Evolutionary conservation across 2,113 vertebrate species (phyloP).

Genomic region (Sclerurus mexicanus): DNA sequence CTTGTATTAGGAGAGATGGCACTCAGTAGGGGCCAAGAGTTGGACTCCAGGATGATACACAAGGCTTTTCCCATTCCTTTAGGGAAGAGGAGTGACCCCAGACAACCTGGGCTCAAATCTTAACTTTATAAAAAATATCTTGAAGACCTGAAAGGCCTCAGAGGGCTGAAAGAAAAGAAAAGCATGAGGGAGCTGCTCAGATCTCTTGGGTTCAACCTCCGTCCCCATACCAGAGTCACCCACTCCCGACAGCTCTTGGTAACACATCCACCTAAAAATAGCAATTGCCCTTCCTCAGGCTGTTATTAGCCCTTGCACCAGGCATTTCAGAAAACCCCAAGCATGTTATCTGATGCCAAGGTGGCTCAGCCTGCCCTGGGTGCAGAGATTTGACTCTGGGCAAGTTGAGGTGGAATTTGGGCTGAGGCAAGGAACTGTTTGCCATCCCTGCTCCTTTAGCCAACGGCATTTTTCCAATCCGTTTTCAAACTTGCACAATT

Average conservation of each 20-base stretch:
- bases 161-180: background rate
- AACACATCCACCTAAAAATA: background rate
- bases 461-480: background rate
- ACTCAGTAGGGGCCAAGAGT: background rate
- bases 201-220: background rate
- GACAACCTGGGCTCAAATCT: background rate
- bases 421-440: background rate
- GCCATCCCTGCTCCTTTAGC: background rate
- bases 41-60: background rate
- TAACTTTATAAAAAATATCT: background rate
- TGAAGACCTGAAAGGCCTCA: background rate
- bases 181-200: fast-evolving
- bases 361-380: background rate
- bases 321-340: background rate
- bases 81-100: background rate
- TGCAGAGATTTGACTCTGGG: background rate
- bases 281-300: background rate
- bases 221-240: background rate
- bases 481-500: background rate
- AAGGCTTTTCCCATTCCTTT: background rate
- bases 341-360: background rate
- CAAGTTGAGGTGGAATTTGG: background rate
- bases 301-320: background rate
- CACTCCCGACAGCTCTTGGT: fast-evolving
- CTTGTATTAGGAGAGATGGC: background rate